A percentile compares a stretch with the other conserved stretches of the same genome.
Conservation (phyloP, 2,113 vertebrate genomes). For the Corythornis cristatus region DNA sequence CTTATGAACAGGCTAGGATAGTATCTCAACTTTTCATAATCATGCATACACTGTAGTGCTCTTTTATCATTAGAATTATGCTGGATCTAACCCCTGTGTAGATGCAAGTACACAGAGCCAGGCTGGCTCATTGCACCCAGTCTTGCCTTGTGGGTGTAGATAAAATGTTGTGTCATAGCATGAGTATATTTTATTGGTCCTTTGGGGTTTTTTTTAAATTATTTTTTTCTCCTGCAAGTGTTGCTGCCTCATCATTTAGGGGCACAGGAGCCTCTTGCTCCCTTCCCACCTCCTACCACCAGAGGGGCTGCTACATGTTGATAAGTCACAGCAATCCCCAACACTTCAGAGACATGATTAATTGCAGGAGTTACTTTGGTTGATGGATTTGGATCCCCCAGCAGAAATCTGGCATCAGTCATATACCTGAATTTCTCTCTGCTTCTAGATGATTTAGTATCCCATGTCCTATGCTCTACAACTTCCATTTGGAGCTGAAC, state of each 20-base stretch:
- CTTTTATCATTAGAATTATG: neutral
- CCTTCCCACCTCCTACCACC: neutral
- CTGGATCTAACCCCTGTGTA: neutral
- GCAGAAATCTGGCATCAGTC: conserved; percentile 62
- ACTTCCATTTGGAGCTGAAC: conserved; percentile 46
- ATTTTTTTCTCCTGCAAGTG: neutral
- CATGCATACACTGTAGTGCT: neutral
- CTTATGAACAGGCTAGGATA: neutral
- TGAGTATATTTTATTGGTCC: neutral
- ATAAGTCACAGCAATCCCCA: conserved; percentile 2
- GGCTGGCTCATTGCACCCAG: neutral
- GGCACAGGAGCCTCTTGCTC: neutral
- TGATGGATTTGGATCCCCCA: conserved; percentile 65
- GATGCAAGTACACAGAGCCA: neutral
- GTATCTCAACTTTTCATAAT: neutral
- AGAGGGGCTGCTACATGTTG: neutral
- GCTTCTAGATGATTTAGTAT: conserved; percentile 60
- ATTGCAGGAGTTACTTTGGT: conserved; percentile 17
- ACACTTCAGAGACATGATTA: conserved; percentile 34
- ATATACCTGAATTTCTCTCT: conserved; percentile 43
- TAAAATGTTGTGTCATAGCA: neutral
- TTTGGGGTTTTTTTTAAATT: too few relatives aligned
- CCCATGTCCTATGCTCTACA: conserved; percentile 7
- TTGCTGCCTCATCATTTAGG: neutral
- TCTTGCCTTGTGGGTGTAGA: neutral